phyloP scores from a whole-genome alignment of 2,888 invertebrate species.

The Stegophylla sp. region DNA sequence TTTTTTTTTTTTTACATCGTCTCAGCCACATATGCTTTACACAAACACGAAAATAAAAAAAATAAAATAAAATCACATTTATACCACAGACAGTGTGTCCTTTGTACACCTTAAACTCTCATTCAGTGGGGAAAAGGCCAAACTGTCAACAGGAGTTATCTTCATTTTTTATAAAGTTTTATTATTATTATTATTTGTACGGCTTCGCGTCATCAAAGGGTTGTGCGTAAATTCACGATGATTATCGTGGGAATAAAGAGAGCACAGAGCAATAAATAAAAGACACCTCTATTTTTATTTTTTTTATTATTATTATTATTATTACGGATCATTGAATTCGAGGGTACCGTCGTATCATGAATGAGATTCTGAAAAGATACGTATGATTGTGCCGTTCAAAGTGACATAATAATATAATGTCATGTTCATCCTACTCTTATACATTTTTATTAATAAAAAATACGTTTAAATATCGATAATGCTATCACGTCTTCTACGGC shows the following conservation, averaged over 20 bases:
- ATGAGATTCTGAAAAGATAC: background rate
- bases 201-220: slow-evolving; percentile 25
- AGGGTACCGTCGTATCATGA: background rate
- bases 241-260: slow-evolving; percentile 49
- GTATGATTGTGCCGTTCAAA: slow-evolving; percentile 24
- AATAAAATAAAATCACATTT: background rate
- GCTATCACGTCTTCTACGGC: too few species aligned
- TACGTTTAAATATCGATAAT: background rate
- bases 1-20: slow-evolving; percentile 40
- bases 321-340: slow-evolving; percentile 1
- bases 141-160: slow-evolving; percentile 43
- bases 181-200: slow-evolving; percentile 2
- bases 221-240: slow-evolving; percentile 9
- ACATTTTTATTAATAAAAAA: background rate
- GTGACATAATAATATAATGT: background rate
- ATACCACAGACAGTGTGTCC: background rate
- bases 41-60: background rate
- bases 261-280: slow-evolving; percentile 7
- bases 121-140: background rate
- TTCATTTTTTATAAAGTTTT: background rate
- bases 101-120: background rate
- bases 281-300: background rate
- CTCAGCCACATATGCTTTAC: background rate
- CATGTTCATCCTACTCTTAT: background rate
- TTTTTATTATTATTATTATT: slow-evolving; percentile 3